A percentile compares a stretch with the other conserved stretches of the same genome.
Conservation (phyloP, 2,797 vertebrate genomes). For the Argentina silus region DNA sequence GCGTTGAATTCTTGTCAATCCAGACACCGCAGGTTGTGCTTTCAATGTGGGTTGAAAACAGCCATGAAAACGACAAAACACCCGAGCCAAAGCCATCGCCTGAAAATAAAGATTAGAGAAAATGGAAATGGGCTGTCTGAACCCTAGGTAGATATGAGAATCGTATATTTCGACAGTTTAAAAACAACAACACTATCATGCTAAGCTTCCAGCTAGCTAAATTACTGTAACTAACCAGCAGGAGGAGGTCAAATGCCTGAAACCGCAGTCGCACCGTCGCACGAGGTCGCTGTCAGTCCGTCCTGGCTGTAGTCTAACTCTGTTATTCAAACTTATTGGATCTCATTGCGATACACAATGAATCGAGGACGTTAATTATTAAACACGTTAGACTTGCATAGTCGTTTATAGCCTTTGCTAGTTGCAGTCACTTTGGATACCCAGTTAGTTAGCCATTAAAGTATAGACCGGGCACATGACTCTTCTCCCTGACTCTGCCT, state of each 20-base stretch:
- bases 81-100: background rate
- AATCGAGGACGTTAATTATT: slow-evolving; percentile 3
- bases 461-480: too few species aligned
- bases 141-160: too few species aligned
- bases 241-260: too few species aligned
- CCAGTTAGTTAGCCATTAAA: background rate
- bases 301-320: background rate
- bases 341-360: background rate
- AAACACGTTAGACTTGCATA: background rate
- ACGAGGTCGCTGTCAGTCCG: too few species aligned
- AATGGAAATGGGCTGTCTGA: too few species aligned
- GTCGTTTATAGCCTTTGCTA: background rate
- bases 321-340: background rate
- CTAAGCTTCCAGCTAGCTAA: too few species aligned
- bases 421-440: background rate
- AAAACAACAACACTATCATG: too few species aligned
- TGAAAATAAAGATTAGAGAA: background rate
- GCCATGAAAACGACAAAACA: slow-evolving; percentile 21
- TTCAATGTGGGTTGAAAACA: background rate
- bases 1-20: background rate
- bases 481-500: background rate
- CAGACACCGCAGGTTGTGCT: background rate
- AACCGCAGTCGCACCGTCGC: too few species aligned
- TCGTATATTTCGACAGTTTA: too few species aligned
- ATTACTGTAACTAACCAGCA: too few species aligned